Base-by-base conservation (phyloP, 2,888 invertebrate genomes). In the Pasiphila rectangulata region DNA sequence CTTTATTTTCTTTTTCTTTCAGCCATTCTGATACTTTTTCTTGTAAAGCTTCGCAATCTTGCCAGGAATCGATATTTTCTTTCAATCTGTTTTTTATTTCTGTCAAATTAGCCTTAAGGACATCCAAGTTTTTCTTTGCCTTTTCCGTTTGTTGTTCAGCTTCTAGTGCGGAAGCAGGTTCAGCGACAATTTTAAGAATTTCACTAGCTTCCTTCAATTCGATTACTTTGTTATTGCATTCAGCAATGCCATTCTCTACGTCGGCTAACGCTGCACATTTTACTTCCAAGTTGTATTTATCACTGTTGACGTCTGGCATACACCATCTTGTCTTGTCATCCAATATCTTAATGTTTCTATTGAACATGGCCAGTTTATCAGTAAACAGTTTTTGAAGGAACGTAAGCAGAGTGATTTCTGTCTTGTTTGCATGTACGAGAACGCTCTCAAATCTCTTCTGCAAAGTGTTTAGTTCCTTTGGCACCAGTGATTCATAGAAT, bases 311-410 rank as follows among this genome's bases (percentile, higher is more conserved):
- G 69, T 98, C 97, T 0, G 96, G 96, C 66, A 94, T 91, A 74
- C 98, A 98, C 97, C 98, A 98, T 7, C 93, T 90, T 0, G 96
- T 93, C 79, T 98, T 98, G 69, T 98, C 98, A 54, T 94, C 94
- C 56, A 95, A 93, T 1, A 94, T 93, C 38, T 92, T 90, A 5
- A 98, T 91, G 69, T 95, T 93, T 61, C 96, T 91, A 63, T 95
- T 94, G 23, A 97, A 90, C 70, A 94, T 94, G 34, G 92, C 92
- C 45, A 95, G 91, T 68, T 96, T 96, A 57, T 97, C 97, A 34
- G 93, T 93, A 64, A 96, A 96, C 58, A 94, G 92, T 76, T 97
- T 97, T 69, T 96, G 95, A 40, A 98, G 88, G 79, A 96, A 95
- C 23, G 94, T 92, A 3, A 94, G 83, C 17, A 98, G 75, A 0